Evolutionary conservation across 2,888 invertebrate genomes (phyloP).

Genomic region (Matsumyia berberina): DNA sequence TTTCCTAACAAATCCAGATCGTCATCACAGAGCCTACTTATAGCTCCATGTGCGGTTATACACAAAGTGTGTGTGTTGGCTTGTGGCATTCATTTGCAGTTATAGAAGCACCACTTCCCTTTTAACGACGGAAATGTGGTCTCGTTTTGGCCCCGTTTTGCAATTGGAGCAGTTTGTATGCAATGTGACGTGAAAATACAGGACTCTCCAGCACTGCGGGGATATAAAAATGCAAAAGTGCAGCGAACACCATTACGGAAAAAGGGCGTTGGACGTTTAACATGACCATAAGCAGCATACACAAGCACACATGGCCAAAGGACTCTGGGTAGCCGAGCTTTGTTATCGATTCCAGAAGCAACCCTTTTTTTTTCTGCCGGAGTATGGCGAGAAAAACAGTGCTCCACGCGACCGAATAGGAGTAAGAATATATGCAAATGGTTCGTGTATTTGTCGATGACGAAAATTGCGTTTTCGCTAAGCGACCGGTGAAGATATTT

Average conservation of each 20-base stretch:
- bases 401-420: too few species aligned
- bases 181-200: conserved; percentile 42
- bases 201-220: conserved; percentile 41
- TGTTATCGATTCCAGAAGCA: conserved; percentile 17
- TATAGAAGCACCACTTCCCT: conserved; percentile 8
- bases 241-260: conserved; percentile 33
- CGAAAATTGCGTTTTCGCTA: conserved; percentile 59
- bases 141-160: conserved; percentile 44
- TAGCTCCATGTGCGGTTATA: conserved; percentile 36
- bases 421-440: not conserved
- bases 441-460: not conserved
- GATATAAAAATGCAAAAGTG: conserved; percentile 44
- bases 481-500: conserved; percentile 56
- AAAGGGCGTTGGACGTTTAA: conserved; percentile 45
- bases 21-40: too few species aligned
- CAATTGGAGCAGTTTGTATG: conserved; percentile 44
- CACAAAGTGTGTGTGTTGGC: conserved; percentile 34
- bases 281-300: conserved; percentile 23
- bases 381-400: not conserved
- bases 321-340: too few species aligned
- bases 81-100: conserved; percentile 39
- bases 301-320: not conserved
- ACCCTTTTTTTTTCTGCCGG: conserved; percentile 1
- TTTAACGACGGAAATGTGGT: conserved; percentile 60
- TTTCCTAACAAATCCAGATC: conserved; percentile 50